Evolutionary conservation across 2,113 vertebrate genomes (phyloP), one percentile per base, ranked within the genome.

Genomic region (Poeciliopsis prolifica): DNA sequence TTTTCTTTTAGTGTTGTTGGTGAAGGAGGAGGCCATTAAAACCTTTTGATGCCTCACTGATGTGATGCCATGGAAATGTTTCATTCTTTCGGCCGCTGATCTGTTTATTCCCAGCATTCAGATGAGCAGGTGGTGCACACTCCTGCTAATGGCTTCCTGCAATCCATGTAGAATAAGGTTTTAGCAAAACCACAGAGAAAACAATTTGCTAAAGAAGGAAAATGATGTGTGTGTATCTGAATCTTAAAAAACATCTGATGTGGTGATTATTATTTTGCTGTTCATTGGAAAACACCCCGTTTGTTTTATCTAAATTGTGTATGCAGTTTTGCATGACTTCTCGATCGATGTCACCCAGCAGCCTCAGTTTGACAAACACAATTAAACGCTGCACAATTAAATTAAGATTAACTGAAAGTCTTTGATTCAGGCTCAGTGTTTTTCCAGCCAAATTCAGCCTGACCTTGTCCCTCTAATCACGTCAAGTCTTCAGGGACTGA

Each of bases 401-500:
- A 85, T 80, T 30, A 35, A 70, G 66, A 68, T 35, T 2, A 42
- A 62, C 3, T 68, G 10, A 69, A 77, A 33, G 78, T 54, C 68
- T 86, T 74, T 75, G 37, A 71, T 48, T 9, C 1, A 11, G 70
- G 70, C 31, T 65, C 35, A 30, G 8, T 33, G 66, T 22, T 19
- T 51, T 63, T 74, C 31, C 61, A 65, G 77, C 9, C 54, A 61
- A 40, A 62, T 75, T 5, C 48, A 66, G 74, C 48, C 51, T 22
- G 70, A 66, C 76, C 51, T 80, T 65, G 75, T 3, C 37, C 71
- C 63, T 61, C 19, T 75, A 83, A 83, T 83, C 74, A 61, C 31
- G 75, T 78, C 61, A 83, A 70, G 65, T 75, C 54, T 73, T 79
- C 42, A 75, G 65, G 44, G 75, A 70, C 61, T 76, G 75, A 78